Conservation (phyloP, 2,888 invertebrate species). For the Petrolisthes cinctipes region DNA sequence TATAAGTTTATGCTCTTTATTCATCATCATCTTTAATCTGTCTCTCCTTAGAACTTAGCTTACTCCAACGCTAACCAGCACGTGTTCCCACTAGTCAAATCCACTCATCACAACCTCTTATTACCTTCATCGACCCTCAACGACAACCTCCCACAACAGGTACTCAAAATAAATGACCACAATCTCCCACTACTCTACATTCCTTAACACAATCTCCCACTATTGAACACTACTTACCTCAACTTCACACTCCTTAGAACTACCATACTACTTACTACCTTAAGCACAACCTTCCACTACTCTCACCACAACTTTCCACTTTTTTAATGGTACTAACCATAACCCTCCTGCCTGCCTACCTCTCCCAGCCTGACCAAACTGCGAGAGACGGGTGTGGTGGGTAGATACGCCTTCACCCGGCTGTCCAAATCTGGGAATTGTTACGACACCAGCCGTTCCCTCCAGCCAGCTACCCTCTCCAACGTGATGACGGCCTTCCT, state of each 20-base stretch:
- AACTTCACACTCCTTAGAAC: background rate
- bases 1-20: too few relatives aligned
- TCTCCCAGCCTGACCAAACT: conserved; percentile 12
- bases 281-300: background rate
- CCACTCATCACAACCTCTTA: too few relatives aligned
- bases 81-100: too few relatives aligned
- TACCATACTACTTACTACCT: background rate
- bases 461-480: background rate
- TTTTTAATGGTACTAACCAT: background rate
- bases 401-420: background rate
- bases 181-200: too few relatives aligned
- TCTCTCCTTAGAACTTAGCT: too few relatives aligned
- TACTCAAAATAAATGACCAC: too few relatives aligned
- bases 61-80: too few relatives aligned
- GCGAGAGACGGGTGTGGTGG: conserved; percentile 1
- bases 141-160: too few relatives aligned
- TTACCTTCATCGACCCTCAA: too few relatives aligned
- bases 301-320: background rate
- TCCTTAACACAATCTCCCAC: background rate
- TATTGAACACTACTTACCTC: background rate
- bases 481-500: conserved; percentile 21
- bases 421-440: background rate
- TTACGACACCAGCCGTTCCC: background rate
- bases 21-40: too few relatives aligned
- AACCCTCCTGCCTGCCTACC: background rate